phyloP scores from a whole-genome alignment of 2,113 vertebrate genomes.

The Sitta europaea region DNA sequence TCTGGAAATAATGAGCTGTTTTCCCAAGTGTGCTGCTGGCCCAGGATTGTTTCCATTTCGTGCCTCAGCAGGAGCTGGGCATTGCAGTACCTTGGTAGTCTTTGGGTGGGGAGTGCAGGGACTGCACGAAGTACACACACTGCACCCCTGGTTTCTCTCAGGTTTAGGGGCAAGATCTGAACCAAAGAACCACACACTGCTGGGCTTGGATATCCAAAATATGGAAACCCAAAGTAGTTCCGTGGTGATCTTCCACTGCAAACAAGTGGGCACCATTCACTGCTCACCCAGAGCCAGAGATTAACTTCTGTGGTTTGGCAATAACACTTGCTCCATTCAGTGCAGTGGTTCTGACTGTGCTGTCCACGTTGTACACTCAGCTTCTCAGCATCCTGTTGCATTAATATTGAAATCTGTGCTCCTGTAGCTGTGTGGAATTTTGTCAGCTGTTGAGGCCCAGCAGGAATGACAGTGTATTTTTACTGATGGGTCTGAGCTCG shows the following conservation, averaged over 20 bases:
- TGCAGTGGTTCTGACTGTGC: background rate
- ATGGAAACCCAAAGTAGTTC: rapidly evolving
- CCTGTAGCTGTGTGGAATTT: background rate
- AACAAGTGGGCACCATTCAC: background rate
- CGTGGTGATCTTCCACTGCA: background rate
- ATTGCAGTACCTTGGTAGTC: background rate
- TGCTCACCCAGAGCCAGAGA: background rate
- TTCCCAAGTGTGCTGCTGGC: background rate
- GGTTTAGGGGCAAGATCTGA: background rate
- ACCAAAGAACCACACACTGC: background rate
- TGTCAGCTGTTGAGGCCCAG: background rate
- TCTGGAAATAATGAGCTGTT: background rate
- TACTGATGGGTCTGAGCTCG: background rate
- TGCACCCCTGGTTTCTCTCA: background rate
- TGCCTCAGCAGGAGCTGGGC: rapidly evolving
- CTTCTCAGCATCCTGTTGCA: background rate
- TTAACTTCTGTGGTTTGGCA: background rate
- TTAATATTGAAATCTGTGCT: background rate
- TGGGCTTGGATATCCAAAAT: background rate
- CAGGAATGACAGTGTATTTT: background rate
- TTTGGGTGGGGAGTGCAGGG: background rate
- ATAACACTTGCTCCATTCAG: background rate
- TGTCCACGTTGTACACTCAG: background rate
- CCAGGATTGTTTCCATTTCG: background rate
- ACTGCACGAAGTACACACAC: rapidly evolving